Conservation (phyloP, 2,888 invertebrate species). For the Xestia sexstrigata region DNA sequence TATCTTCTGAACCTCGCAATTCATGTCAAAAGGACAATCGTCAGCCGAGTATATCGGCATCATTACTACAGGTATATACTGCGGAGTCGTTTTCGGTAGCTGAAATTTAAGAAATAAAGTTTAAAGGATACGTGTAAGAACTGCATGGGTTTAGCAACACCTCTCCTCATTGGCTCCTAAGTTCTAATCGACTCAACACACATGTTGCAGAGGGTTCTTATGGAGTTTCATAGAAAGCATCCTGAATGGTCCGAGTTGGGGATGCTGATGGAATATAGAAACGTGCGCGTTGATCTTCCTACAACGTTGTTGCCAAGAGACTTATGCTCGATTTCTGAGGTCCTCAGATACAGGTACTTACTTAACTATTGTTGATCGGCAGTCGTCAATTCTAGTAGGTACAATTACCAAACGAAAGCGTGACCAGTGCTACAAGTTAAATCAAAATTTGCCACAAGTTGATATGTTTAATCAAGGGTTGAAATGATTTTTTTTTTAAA, state of each 20-base stretch:
- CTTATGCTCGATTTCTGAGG: neutral
- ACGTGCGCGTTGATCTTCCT: neutral
- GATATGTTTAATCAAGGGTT: neutral
- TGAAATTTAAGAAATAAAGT: constrained; percentile 49
- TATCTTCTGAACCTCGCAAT: constrained; percentile 80
- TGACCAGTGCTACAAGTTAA: neutral
- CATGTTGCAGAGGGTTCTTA: neutral
- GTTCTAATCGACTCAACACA: neutral
- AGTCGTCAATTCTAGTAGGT: neutral
- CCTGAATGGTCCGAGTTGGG: no score
- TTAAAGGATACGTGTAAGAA: neutral
- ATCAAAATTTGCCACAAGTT: neutral
- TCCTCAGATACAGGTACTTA: neutral
- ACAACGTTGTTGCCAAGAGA: neutral
- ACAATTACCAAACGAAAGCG: neutral
- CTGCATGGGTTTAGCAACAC: neutral
- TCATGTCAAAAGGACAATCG: constrained; percentile 84
- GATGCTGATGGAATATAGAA: neutral
- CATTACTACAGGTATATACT: constrained; percentile 85
- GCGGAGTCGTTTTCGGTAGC: constrained; percentile 73
- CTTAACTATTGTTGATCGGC: neutral
- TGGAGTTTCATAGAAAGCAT: no score
- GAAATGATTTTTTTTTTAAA: neutral
- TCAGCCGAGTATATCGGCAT: constrained; percentile 85
- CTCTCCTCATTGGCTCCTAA: neutral